These are phyloP conservation scores for Cydia strobilella DNA, from an alignment of 1,140 invertebrate species.

Conservation along the genomic window DNA sequence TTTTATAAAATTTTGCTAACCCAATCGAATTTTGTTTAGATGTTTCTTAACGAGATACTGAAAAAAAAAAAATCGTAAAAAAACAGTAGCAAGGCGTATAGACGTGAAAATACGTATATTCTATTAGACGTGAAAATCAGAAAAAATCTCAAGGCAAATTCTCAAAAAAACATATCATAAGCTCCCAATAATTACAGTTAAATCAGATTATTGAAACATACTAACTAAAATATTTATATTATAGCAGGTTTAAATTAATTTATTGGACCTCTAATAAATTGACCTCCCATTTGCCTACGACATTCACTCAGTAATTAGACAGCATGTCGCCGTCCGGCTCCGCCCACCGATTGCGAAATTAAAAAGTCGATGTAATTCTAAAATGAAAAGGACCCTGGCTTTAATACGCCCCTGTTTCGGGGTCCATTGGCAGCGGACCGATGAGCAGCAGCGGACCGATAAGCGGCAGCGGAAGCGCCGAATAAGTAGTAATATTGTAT, in stretches of 20 bases:
- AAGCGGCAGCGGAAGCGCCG: slow-evolving; percentile 33
- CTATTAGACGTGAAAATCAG: too few relatives aligned
- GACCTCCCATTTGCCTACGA: slow-evolving; percentile 25
- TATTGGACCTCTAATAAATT: background rate
- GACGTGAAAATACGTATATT: too few relatives aligned
- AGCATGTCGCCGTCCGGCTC: slow-evolving; percentile 59
- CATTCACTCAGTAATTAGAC: slow-evolving; percentile 59
- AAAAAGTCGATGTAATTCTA: slow-evolving; percentile 63
- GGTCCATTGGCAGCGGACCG: slow-evolving; percentile 39
- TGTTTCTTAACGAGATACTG: background rate
- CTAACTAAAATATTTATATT: too few relatives aligned
- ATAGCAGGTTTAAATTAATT: slow-evolving; percentile 46
- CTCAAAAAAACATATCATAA: too few relatives aligned
- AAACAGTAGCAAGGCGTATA: slow-evolving; percentile 36
- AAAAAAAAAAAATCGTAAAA: slow-evolving; percentile 41
- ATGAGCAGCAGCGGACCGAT: slow-evolving; percentile 38
- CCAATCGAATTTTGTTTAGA: too few relatives aligned
- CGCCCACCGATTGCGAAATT: slow-evolving; percentile 69
- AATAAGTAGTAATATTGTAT: background rate
- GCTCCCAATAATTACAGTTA: too few relatives aligned
- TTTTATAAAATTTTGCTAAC: too few relatives aligned
- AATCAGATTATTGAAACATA: too few relatives aligned
- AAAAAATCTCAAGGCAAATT: too few relatives aligned
- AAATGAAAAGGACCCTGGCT: slow-evolving; percentile 48
- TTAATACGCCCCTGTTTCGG: slow-evolving; percentile 35